Base-by-base conservation (phyloP, 2,797 vertebrate species). In the Rhincodon typus region DNA sequence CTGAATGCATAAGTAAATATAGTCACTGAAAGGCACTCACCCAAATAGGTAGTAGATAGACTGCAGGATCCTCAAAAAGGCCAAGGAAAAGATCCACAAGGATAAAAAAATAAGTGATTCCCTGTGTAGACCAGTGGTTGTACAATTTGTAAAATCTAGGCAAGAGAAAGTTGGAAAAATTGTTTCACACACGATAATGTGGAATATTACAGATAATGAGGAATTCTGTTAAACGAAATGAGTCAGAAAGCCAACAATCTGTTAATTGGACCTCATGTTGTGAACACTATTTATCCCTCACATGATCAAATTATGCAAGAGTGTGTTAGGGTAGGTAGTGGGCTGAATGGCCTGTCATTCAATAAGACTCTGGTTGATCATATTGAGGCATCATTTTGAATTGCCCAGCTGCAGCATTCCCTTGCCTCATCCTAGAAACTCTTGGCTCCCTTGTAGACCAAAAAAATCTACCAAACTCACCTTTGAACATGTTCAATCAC, bases 21-120 rank as follows among this genome's bases (percentile, higher is more conserved):
- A 70, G 38, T 46, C 30, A 95, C 70, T 34, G 46, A n/a, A 74
- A 34, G 46, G 2, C 62, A 96, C 98, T 97, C 97, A 99, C 99
- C 98, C 98, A 98, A 62, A 97, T 96, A 0, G 98, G 98, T 19
- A 99, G 96, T 0, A 96, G 96, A 57, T 98, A 96, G 77, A 98
- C 96, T 0, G 98, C 98, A 0, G 99, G 99, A 0, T 99, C 98
- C 97, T 99, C 99, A 96, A 99, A 99, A 38, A 99, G 0, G 0
- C 98, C 98, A 95, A 99, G 97, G 38, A 97, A 97, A 67, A 99
- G 97, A 96, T 98, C 97, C 69, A 98, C 96, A 94, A 98, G 96
- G 96, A 99, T 98, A 97, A 99, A 99, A 97, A 98, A 96, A 96
- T 99, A 99, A 2, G 98, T 98, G 53, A 98, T 95, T 1, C 97